Percentiles rank a stretch among this genome's conserved stretches.
These are phyloP conservation scores for Cheilosia urbana DNA, from an alignment of 2,888 invertebrate species.

Conservation along the genomic window DNA sequence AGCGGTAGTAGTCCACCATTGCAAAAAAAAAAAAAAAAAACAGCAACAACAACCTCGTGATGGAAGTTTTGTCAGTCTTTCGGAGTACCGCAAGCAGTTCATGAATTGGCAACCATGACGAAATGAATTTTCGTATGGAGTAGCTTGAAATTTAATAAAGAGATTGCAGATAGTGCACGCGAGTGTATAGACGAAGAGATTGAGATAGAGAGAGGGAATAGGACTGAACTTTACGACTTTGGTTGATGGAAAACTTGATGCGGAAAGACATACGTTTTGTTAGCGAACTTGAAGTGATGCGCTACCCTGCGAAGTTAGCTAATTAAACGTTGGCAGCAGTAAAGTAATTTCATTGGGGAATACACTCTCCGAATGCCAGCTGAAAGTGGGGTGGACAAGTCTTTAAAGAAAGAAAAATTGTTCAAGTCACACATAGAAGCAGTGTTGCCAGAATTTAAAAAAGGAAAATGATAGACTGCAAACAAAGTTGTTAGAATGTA, in stretches of 20 bases:
- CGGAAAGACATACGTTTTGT: conserved; percentile 15
- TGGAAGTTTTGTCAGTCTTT: conserved; percentile 6
- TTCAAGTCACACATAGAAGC: too few species aligned
- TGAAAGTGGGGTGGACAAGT: background rate
- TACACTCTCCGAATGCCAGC: background rate
- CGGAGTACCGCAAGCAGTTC: conserved; percentile 2
- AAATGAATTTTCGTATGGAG: conserved; percentile 14
- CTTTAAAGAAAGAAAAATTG: too few species aligned
- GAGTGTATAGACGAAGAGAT: background rate
- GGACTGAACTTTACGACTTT: background rate
- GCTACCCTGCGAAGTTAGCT: background rate
- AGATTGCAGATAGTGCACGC: conserved; percentile 8
- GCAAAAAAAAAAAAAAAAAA: background rate
- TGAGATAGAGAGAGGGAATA: background rate
- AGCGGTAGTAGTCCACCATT: conserved; percentile 20
- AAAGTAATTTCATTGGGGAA: conserved; percentile 21
- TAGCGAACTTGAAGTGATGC: conserved; percentile 5
- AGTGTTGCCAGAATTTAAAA: too few species aligned
- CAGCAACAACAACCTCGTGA: background rate
- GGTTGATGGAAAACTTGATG: conserved; percentile 15
- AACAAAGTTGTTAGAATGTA: too few species aligned
- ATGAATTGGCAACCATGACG: background rate
- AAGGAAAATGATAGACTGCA: too few species aligned
- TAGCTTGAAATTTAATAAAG: conserved; percentile 9
- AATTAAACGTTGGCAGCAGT: background rate